Conservation (phyloP, 2,113 vertebrate species). For the Henicopernis longicauda region DNA sequence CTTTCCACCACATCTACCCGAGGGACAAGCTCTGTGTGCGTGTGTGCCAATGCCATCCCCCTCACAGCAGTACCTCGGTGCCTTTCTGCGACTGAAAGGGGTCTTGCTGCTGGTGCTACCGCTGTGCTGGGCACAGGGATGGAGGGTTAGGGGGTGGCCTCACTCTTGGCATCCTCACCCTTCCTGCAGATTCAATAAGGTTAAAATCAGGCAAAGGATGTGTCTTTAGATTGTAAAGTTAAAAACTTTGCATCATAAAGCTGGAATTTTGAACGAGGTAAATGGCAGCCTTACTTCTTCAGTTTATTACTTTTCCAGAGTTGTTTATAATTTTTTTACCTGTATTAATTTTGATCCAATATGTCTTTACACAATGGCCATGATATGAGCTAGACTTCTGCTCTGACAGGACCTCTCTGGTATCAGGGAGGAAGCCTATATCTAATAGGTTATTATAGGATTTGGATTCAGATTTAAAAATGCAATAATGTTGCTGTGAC, state of each 20-base stretch:
- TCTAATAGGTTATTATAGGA: background rate
- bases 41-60: fast-evolving
- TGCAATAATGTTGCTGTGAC: background rate
- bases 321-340: background rate
- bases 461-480: background rate
- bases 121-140: background rate
- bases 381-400: background rate
- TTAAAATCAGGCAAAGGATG: background rate
- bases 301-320: background rate
- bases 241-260: background rate
- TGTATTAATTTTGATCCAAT: background rate
- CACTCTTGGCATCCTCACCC: background rate
- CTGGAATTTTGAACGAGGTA: background rate
- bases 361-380: background rate
- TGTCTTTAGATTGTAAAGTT: background rate
- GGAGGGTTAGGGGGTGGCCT: fast-evolving
- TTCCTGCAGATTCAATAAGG: background rate
- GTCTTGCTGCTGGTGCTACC: background rate
- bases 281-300: background rate
- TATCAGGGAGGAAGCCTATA: background rate
- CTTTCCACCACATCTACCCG: background rate
- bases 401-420: background rate
- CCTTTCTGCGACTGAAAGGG: background rate
- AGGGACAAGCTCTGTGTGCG: background rate
- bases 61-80: fast-evolving